Conservation (phyloP, 1,140 invertebrate genomes). For the Diprion similis region DNA sequence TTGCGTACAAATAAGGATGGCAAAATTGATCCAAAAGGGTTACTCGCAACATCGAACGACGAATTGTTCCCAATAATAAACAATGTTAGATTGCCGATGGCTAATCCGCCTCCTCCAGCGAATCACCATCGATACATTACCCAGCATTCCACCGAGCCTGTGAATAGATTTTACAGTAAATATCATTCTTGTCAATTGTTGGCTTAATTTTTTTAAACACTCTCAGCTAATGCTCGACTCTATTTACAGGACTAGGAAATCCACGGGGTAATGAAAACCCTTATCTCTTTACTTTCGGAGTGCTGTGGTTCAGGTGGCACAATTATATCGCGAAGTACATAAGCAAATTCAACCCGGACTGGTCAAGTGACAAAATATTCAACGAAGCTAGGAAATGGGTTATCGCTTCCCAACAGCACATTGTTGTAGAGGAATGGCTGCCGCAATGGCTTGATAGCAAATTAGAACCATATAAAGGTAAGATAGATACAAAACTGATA, state of each 20-base stretch:
- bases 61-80: constrained; percentile 64
- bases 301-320: constrained; percentile 72
- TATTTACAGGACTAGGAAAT: constrained; percentile 66
- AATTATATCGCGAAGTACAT: constrained; percentile 64
- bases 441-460: constrained; percentile 53
- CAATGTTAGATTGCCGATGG: constrained; percentile 62
- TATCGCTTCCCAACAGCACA: constrained; percentile 64
- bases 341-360: constrained; percentile 44
- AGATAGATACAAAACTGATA: constrained; percentile 8
- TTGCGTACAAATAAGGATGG: constrained; percentile 62
- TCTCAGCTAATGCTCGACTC: constrained; percentile 1
- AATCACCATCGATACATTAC: constrained; percentile 55
- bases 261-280: constrained; percentile 69
- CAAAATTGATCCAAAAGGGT: constrained; percentile 53
- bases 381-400: constrained; percentile 69
- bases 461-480: constrained; percentile 43
- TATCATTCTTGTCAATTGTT: constrained; percentile 23
- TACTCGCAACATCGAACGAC: constrained; percentile 52
- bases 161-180: constrained; percentile 67
- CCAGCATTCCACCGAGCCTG: constrained; percentile 53
- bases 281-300: constrained; percentile 63
- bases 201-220: constrained; percentile 12
- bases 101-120: constrained; percentile 67
- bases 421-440: constrained; percentile 65
- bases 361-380: constrained; percentile 65